Evolutionary conservation across 2,113 vertebrate species (phyloP), one percentile per base, ranked within the genome.

Genomic region (Benitochromis conjunctus): DNA sequence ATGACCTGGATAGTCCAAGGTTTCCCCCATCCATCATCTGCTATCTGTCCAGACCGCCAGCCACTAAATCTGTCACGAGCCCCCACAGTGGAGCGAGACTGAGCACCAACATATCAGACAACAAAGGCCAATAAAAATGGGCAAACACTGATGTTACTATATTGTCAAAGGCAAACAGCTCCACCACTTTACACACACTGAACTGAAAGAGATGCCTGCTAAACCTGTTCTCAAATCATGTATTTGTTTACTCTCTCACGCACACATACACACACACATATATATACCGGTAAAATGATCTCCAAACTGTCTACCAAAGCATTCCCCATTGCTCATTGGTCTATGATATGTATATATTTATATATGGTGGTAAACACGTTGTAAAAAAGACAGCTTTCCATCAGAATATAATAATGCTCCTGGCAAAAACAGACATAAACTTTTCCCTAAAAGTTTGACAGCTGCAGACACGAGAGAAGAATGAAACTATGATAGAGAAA

Each of bases 11-110:
- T 90, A 38, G 80, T 93, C 87, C 91, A 91, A 94, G 92, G 93
- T 90, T 89, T 81, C 56, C 86, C 66, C 81, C 89, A 95, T 96
- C 93, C 92, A 95, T 95, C 94, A 94, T 57, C 86, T 81, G 85
- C 83, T 84, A 81, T 85, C 87, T 85, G 80, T 86, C 88, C 88
- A 82, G 83, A 87, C 64, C 16, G n/a, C 56, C 60, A 26, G 62
- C 69, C 90, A 94, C 86, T 94, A 90, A 93, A 94, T 92, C 94
- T 91, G 80, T 83, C 88, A 85, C 77, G 3, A 80, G 76, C 48
- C 31, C 69, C 31, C 79, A 38, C 83, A 53, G 76, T 29, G 83
- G 64, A 86, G 79, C 9, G n/a, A 10, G 13, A 54, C 48, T 2
- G n/a, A 26, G 21, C 87, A 6, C 77, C 41, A 5, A 85, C 89